A percentile compares a stretch with the other conserved stretches of the same genome.
Evolutionary conservation across 2,888 invertebrate genomes (phyloP).

Genomic region (Nyleta sp.): DNA sequence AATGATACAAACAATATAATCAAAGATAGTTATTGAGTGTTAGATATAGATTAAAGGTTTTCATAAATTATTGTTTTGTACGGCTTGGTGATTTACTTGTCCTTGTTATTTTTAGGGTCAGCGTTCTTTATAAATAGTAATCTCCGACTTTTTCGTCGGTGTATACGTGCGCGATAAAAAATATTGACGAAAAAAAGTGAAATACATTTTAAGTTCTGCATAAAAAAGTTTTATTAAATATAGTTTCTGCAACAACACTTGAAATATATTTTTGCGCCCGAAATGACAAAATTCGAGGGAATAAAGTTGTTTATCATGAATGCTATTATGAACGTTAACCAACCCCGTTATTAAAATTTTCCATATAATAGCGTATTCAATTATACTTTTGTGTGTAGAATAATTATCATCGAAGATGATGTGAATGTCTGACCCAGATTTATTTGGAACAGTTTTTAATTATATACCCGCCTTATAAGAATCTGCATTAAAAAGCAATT

Average conservation of each 20-base stretch:
- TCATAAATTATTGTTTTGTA: neutral
- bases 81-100: neutral
- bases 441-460: too few relatives aligned
- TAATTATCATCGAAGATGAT: too few relatives aligned
- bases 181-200: conserved; percentile 2
- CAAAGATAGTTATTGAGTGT: neutral
- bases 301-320: too few relatives aligned
- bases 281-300: neutral
- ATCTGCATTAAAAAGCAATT: too few relatives aligned
- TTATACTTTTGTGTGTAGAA: too few relatives aligned
- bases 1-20: too few relatives aligned
- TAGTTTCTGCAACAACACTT: neutral
- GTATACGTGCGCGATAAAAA: neutral
- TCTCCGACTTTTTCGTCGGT: neutral
- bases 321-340: too few relatives aligned
- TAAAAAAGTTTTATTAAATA: conserved; percentile 4
- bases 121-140: neutral
- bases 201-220: neutral
- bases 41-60: too few relatives aligned
- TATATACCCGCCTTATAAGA: too few relatives aligned
- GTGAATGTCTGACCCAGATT: too few relatives aligned
- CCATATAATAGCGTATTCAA: too few relatives aligned
- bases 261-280: neutral
- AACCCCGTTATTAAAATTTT: too few relatives aligned
- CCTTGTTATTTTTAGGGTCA: conserved; percentile 5